These are phyloP conservation scores for Gallinago stenura DNA, from an alignment of 2,797 vertebrate species.

Conservation along the genomic window DNA sequence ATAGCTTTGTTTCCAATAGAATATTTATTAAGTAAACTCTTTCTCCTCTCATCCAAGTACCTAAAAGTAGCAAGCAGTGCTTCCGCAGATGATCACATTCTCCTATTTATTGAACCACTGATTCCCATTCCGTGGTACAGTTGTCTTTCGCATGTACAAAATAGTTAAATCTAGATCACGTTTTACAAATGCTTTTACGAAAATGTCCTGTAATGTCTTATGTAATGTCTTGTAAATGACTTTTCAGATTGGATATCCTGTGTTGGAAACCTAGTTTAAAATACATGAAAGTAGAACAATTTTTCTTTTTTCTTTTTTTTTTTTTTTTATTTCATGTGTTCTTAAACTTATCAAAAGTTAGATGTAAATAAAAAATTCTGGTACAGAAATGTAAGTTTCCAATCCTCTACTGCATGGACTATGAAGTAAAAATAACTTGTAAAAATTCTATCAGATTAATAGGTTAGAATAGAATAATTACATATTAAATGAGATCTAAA, in stretches of 20 bases:
- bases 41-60: not conserved
- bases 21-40: not conserved
- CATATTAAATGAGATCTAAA: not conserved
- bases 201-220: not conserved
- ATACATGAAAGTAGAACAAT: not conserved
- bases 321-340: not conserved
- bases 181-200: not conserved
- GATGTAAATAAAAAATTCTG: not conserved
- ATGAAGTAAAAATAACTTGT: not conserved
- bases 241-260: not conserved
- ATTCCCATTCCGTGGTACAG: fast-evolving
- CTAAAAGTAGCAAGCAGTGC: not conserved
- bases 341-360: not conserved
- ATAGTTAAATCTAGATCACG: not conserved
- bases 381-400: not conserved
- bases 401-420: not conserved
- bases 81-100: not conserved
- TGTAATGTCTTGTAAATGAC: not conserved
- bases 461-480: not conserved
- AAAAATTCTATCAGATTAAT: not conserved
- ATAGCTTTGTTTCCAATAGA: not conserved
- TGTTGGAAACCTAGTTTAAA: not conserved
- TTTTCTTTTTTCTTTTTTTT: not conserved
- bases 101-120: not conserved
- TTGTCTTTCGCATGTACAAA: not conserved